Evolutionary conservation across 2,888 invertebrate species (phyloP), one percentile per base, ranked within the genome.

Genomic region (Coelinius sp.): DNA sequence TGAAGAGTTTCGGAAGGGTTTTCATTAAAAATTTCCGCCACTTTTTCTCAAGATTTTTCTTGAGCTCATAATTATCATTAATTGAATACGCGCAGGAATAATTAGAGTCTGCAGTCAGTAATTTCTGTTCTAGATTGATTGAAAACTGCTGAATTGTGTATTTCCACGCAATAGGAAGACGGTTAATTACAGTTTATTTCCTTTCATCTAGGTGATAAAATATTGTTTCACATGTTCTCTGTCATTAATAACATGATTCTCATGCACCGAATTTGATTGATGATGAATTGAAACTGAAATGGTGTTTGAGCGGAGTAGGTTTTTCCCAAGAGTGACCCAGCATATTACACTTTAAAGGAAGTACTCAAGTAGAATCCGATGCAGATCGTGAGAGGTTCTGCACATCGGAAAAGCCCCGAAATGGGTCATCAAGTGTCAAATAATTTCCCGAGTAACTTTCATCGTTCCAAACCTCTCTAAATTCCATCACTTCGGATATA

Each of bases 11-110:
- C 14, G 4, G 17, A 20, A 17, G 20, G 17, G 20, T 2, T 20
- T 20, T 49, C 46, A 49, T 49, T 49, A 49, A 49, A 49, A 49
- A 49, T 20, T 49, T 49, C 46, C 46, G 46, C 46, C 17, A 49
- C 46, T 49, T 20, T 49, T 20, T 20, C 20, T 20, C 2, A 5
- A 20, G 46, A 49, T 49, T 6, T 14, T 49, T 10, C 46, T 20
- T 10, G 4, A 49, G 46, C 4, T 49, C 14, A 8, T 1, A 3
- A 14, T 49, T 49, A 49, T 49, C 17, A 49, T 20, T 6, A 14
- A 8, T 44, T 20, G 17, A 49, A 49, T 17, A 46, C 44, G 6
- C 10, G 14, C 1, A 46, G 14, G 7, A n/a, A 31, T 8, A 46
- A 46, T 17, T n/a, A 7, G 44, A n/a, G 14, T 46, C 44, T 46